Conservation (phyloP, 2,888 invertebrate genomes). For the Elegia similella region DNA sequence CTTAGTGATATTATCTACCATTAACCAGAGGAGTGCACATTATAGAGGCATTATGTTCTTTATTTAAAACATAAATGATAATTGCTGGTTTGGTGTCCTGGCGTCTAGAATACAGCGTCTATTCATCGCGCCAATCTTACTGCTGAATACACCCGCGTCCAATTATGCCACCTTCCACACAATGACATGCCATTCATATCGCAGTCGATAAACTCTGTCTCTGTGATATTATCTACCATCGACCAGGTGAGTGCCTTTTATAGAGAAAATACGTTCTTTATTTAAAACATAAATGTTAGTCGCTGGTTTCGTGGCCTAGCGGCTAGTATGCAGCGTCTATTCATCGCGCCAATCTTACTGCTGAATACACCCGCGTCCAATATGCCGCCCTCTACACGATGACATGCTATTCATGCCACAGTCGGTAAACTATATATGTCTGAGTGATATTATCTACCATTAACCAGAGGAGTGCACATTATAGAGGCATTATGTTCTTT, state of each 20-base stretch:
- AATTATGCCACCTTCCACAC: constrained; percentile 35
- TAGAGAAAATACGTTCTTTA: no score
- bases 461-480: no score
- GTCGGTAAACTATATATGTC: constrained; percentile 36
- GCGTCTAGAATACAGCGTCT: constrained; percentile 28
- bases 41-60: no score
- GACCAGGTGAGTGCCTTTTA: no score
- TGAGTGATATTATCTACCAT: no score
- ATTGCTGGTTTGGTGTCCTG: constrained; percentile 21
- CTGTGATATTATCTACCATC: constrained; percentile 27
- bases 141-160: constrained; percentile 40
- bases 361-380: constrained; percentile 41
- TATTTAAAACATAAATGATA: no score
- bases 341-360: constrained; percentile 40
- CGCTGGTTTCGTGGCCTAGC: constrained; percentile 22
- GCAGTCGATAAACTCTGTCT: constrained; percentile 32
- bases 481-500: no score
- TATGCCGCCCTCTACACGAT: constrained; percentile 34
- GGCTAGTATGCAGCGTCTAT: constrained; percentile 32
- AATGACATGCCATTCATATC: constrained; percentile 35
- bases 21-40: no score
- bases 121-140: constrained; percentile 42
- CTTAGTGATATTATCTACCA: no score
- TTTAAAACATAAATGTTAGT: no score
- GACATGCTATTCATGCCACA: constrained; percentile 34